Evolutionary conservation across 1,140 invertebrate species (phyloP), one percentile per base, ranked within the genome.

Genomic region (Pachypsylla venusta): DNA sequence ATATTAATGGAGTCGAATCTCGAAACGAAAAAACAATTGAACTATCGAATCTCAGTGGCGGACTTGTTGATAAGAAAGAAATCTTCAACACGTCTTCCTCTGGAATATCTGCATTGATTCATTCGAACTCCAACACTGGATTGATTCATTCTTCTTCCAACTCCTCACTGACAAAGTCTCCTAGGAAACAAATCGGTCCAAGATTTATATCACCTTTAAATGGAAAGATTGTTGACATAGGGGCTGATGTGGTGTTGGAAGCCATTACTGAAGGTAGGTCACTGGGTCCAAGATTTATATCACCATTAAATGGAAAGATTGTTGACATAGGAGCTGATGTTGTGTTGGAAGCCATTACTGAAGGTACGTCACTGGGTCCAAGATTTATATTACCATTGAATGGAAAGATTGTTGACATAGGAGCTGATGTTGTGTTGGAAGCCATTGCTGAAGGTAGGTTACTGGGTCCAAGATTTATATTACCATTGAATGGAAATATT

Each of bases 361-460:
- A 82, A 80, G 56, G 71, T 76, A 20, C 81, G 79, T 67, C 71
- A 35, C 74, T 77, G 10, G 75, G 81, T 1, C 83, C 83, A 0
- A 75, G 81, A 60, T 87, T 86, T 64, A 74, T 83, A 1, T 77
- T 79, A 1, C 81, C 83, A 0, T 70, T 87, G 3, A 78, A 80
- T 12, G 83, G 84, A 20, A 81, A 80, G 72, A 86, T 87, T 63
- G 81, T 87, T 0, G 84, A 85, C 69, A 84, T 89, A 72, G 81
- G 81, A 30, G 75, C 75, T 12, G 77, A 81, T 66, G 79, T 89
- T 5, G 71, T 79, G 20, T 72, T 89, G 59, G 84, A 87, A 69
- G 82, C 82, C 59, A 80, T 81, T 25, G 75, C 88, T 56, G 84
- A 87, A 70, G 84, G 83, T 75, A 72, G 73, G 63, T 60, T n/a